phyloP scores from a whole-genome alignment of 1,140 invertebrate genomes.

The Achroia grisella region DNA sequence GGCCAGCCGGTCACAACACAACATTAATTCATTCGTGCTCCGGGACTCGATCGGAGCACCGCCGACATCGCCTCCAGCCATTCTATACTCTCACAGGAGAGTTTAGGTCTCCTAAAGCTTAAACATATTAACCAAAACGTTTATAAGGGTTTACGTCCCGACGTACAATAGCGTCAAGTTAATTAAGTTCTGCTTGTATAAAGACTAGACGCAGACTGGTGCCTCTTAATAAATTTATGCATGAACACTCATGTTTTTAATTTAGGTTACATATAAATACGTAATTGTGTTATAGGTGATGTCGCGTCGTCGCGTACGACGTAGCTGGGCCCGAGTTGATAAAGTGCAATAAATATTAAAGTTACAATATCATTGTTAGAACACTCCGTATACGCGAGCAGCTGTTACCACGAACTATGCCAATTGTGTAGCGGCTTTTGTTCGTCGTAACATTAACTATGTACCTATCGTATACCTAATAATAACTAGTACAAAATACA shows the following conservation, averaged over 20 bases:
- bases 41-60: conserved; percentile 36
- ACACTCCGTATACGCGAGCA: conserved; percentile 46
- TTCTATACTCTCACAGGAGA: conserved; percentile 70
- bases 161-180: conserved; percentile 53
- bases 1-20: conserved; percentile 23
- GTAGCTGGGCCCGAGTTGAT: conserved; percentile 44
- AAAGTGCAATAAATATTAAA: conserved; percentile 72
- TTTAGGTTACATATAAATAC: conserved; percentile 14
- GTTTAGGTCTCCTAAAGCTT: conserved; percentile 68
- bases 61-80: conserved; percentile 26
- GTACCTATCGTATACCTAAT: conserved; percentile 56
- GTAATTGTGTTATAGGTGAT: conserved; percentile 2
- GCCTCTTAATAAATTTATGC: conserved; percentile 38
- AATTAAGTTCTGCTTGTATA: conserved; percentile 63
- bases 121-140: conserved; percentile 66
- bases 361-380: conserved; percentile 68
- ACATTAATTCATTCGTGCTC: conserved; percentile 65
- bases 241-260: conserved; percentile 47
- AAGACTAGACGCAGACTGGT: conserved; percentile 45
- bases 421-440: conserved; percentile 61
- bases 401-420: conserved; percentile 60
- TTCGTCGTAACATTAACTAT: conserved; percentile 56
- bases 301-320: too few species aligned
- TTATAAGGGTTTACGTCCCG: conserved; percentile 57
- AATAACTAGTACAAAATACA: conserved; percentile 16